Base-by-base conservation (phyloP, 92 coral and sea anemone genomes). In the Montipora capitata region DNA sequence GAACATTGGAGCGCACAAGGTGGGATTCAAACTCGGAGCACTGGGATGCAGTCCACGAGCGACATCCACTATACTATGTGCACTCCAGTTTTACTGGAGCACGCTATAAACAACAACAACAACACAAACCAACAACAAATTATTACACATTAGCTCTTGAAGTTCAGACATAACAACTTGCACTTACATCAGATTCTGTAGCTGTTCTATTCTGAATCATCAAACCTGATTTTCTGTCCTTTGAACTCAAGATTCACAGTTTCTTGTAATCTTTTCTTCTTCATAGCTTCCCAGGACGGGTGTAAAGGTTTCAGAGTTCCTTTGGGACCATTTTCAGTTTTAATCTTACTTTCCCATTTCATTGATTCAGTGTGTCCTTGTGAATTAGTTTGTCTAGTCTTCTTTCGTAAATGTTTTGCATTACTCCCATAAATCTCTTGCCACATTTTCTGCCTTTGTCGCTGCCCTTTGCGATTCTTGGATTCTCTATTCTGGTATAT, bases 241-340 rank as follows among this genome's bases (percentile, higher is more conserved):
- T 93, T 88, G 77, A 97, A 97, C 58, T 91, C 95, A 7, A 96
- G 92, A 61, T 85, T 64, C 70, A 88, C 76, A 11, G 93, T 77
- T 82, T 96, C 96, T 80, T 92, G 91, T 42, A 83, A 87, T 44
- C 95, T 96, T 86, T 89, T 94, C 44, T 88, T 90, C 75, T 84
- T 97, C 83, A 94, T 94, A 7, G 99, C 99, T 85, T 95, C 96
- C 99, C 99, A 97, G 0, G 99, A 97, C 40, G 99, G 99, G 62
- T 96, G 99, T 40, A 91, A 83, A 12, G 63, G 49, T 39, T 61
- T 72, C 35, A 5, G 17, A 27, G n/a, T 51, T 35, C 11, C 71
- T 77, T 77, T 86, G 42, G 10, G 35, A 62, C 20, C 43, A 17
- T 12, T 41, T 48, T 80, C 63, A 63, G 17, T 75, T 61, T 87